Evolutionary conservation across 2,113 vertebrate genomes (phyloP), one percentile per base, ranked within the genome.

Genomic region (Tachysurus fulvidraco): DNA sequence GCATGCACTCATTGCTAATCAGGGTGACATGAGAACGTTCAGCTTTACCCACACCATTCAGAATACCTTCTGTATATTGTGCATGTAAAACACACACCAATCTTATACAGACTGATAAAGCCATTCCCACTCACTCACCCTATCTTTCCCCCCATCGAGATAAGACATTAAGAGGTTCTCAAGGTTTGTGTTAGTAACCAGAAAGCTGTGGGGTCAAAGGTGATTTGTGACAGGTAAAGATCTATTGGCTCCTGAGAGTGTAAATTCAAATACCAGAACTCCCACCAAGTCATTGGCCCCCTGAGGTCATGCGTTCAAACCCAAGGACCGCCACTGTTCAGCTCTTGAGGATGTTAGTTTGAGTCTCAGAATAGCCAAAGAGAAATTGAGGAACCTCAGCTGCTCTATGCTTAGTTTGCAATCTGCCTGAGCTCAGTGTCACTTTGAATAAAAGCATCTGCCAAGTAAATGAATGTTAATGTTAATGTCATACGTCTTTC

Each of bases 121-220:
- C 60, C 73, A 46, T 85, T 83, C 85, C 64, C 87, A 88, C 83
- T 84, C 80, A 91, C 89, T 83, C 88, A 88, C 77, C 10, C 71
- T 59, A 74, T 69, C 87, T 67, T 41, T 21, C 11, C 17, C 23
- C 59, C 25, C 36, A 55, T 83, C 16, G 8, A 55, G 50, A 55
- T 78, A 55, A 78, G n/a, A 28, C 5, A 78, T 28, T 14, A 2
- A n/a, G 23, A 13, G 74, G 25, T 54, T 36, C 46, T 80, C 28
- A 23, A 14, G 30, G 78, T 81, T 81, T 19, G 9, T 44, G 19
- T 55, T 60, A 25, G 78, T 16, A 60, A 81, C 19, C 25, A 44
- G 36, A 81, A 60, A 81, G 30, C 28, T 80, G 21, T 81, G 30
- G 60, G 55, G 55, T 81, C 57, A 81, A 60, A 60, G 78, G 78